Base-by-base conservation (phyloP, 2,113 vertebrate species). In the Myxocyprinus asiaticus region DNA sequence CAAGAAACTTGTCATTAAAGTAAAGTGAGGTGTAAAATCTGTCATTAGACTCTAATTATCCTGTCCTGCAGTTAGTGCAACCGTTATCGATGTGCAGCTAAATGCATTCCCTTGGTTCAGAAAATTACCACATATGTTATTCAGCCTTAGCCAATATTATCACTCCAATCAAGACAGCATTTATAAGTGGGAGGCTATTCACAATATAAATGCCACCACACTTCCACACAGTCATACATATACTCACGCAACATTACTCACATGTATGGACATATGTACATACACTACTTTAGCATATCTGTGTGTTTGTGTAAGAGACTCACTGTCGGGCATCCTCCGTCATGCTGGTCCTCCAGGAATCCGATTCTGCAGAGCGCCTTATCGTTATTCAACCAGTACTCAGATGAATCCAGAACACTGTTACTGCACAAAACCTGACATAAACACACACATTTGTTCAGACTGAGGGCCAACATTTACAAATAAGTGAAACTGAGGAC, bases 361-460 rank as follows among this genome's bases (percentile, higher is more conserved):
- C 94, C 94, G 80, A 98, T 92, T 88, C 91, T 93, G 89, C 97
- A 96, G 83, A 97, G 91, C 6, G 92, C 90, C 85, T 94, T 96
- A 86, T 96, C 92, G 67, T 98, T 99, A 89, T 92, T 95, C 80
- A 96, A 85, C 97, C 97, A 99, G 91, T 98, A 99, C 83, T 98
- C 96, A 3, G 94, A 93, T 7, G 96, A 97, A 86, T 98, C 95
- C 83, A 96, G 92, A 70, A 95, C 83, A 76, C 94, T 95, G 79
- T 94, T 96, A 77, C 94, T 94, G 92, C 96, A 94, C 84, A 99
- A 91, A 73, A 98, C 94, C 97, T 99, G 92, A 65, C 68, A 85
- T 22, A 78, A n/a, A 82, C 84, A 82, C 53, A 74, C 48, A 84
- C 68, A 69, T n/a, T 68, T 14, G 82, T n/a, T 53, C 17, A 33